phyloP scores from a whole-genome alignment of 2,888 invertebrate species.

The Anthrax anthrax region DNA sequence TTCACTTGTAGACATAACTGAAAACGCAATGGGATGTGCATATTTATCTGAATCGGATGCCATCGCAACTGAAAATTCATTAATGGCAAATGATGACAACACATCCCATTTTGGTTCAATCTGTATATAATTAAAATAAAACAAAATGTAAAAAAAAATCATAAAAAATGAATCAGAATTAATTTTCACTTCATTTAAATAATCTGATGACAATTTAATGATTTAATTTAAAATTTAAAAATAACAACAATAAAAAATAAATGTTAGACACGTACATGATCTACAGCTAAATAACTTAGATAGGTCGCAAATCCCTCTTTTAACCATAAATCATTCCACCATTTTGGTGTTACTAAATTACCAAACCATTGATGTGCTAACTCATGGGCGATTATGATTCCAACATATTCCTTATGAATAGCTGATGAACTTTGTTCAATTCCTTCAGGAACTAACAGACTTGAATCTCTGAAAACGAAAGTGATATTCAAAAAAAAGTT shows the following conservation, averaged over 20 bases:
- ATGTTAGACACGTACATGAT: slow-evolving; percentile 15
- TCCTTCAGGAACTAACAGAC: slow-evolving; percentile 37
- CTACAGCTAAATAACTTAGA: slow-evolving; percentile 35
- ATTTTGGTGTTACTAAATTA: slow-evolving; percentile 55
- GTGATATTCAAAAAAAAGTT: no score
- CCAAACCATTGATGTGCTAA: slow-evolving; percentile 75
- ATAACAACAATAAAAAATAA: not conserved
- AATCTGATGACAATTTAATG: no score
- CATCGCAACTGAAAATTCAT: slow-evolving; percentile 43
- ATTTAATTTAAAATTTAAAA: not conserved
- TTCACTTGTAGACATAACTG: slow-evolving; percentile 44
- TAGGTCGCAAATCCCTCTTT: slow-evolving; percentile 42
- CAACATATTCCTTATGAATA: slow-evolving; percentile 46
- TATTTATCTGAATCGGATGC: slow-evolving; percentile 44
- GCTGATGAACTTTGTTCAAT: slow-evolving; percentile 34
- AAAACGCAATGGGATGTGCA: slow-evolving; percentile 50
- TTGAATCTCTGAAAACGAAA: slow-evolving; percentile 41
- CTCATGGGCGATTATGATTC: slow-evolving; percentile 59
- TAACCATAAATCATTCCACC: slow-evolving; percentile 63
- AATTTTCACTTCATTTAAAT: not conserved
- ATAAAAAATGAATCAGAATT: not conserved
- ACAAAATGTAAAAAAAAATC: not conserved
- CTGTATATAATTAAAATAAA: slow-evolving; percentile 19
- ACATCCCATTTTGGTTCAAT: slow-evolving; percentile 45
- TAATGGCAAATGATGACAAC: slow-evolving; percentile 39